Evolutionary conservation across 2,888 invertebrate genomes (phyloP).

Genomic region (Himalopsyche anomala): DNA sequence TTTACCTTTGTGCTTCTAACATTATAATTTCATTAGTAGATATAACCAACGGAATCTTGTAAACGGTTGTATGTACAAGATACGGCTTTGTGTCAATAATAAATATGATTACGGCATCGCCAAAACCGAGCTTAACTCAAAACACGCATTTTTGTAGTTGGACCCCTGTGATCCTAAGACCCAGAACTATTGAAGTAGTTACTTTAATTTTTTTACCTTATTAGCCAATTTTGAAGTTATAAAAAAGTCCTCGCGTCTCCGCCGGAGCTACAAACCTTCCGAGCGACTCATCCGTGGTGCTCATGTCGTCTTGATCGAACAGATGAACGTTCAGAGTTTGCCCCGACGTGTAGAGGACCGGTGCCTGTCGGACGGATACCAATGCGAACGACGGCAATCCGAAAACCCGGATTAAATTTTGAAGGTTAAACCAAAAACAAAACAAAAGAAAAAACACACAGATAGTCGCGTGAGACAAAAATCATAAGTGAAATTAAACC

Average conservation of each 20-base stretch:
- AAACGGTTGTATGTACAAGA: too few species aligned
- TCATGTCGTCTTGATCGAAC: slow-evolving; percentile 91
- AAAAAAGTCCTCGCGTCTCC: slow-evolving; percentile 31
- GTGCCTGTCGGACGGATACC: slow-evolving; percentile 71
- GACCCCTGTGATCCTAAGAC: too few species aligned
- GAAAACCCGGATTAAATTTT: slow-evolving; percentile 60
- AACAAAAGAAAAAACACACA: slow-evolving; percentile 66
- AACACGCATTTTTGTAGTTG: too few species aligned
- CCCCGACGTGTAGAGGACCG: slow-evolving; percentile 81
- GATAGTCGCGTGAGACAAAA: slow-evolving; percentile 31
- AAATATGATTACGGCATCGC: too few species aligned
- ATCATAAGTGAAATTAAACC: slow-evolving; percentile 35
- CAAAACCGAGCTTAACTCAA: too few species aligned
- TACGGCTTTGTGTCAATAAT: too few species aligned
- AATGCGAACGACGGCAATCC: slow-evolving; percentile 50
- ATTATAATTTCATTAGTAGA: too few species aligned
- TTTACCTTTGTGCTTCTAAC: too few species aligned
- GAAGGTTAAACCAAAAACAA: slow-evolving; percentile 68
- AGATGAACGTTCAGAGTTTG: slow-evolving; percentile 86
- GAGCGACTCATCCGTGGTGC: slow-evolving; percentile 89
- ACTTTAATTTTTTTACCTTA: too few species aligned
- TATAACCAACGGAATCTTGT: too few species aligned
- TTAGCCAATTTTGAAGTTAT: background rate
- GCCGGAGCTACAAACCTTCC: slow-evolving; percentile 83
- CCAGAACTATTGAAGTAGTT: too few species aligned